phyloP scores from a whole-genome alignment of 1,140 invertebrate species.

The Pinna nobilis region DNA sequence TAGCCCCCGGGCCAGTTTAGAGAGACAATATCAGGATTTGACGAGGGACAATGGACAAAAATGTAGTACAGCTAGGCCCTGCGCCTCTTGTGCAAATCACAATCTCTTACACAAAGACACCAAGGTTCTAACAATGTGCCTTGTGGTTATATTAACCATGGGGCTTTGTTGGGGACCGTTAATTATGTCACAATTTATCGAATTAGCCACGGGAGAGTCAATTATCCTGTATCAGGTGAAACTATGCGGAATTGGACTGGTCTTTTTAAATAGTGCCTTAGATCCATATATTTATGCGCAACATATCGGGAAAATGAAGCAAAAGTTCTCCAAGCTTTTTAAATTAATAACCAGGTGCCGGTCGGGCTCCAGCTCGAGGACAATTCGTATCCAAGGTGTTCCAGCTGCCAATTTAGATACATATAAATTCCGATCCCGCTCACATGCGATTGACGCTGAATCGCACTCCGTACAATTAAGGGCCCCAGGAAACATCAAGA shows the following conservation, averaged over 20 bases:
- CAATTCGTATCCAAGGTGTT: not conserved
- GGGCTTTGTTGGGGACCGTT: constrained; percentile 62
- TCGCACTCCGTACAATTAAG: not conserved
- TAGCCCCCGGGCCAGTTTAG: constrained; percentile 6
- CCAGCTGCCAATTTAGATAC: not conserved
- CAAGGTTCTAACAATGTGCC: constrained; percentile 60
- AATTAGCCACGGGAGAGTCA: constrained; percentile 58
- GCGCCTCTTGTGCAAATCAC: constrained; percentile 44
- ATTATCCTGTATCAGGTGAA: constrained; percentile 65
- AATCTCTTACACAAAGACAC: constrained; percentile 51
- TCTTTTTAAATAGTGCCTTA: constrained; percentile 65
- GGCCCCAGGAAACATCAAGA: not conserved
- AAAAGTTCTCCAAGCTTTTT: constrained; percentile 50
- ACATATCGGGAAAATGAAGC: constrained; percentile 50
- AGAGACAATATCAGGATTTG: constrained; percentile 20
- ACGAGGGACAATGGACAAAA: constrained; percentile 16
- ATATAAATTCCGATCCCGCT: not conserved
- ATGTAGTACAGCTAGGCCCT: constrained; percentile 29
- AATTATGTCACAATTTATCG: constrained; percentile 61
- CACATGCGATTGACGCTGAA: not conserved
- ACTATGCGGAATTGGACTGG: constrained; percentile 63
- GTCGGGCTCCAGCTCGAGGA: not conserved
- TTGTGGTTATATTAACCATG: constrained; percentile 58
- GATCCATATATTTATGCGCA: constrained; percentile 66
- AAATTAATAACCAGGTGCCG: constrained; percentile 17